phyloP scores from a whole-genome alignment of 2,888 invertebrate species.

The Mimas tiliae region DNA sequence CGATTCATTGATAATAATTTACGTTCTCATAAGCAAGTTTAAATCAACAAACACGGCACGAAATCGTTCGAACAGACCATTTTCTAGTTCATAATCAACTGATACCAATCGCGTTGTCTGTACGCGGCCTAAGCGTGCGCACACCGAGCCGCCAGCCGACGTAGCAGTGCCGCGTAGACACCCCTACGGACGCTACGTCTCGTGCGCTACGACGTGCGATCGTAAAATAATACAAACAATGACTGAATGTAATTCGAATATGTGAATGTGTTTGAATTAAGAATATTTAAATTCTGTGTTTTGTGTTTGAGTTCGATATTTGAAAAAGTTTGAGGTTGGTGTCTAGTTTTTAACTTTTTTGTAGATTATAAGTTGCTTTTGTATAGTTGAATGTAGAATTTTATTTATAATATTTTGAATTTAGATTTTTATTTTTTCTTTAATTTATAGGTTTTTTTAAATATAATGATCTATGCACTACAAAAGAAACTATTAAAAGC shows the following conservation, averaged over 20 bases:
- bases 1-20: not conserved
- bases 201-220: slow-evolving; percentile 51
- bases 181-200: slow-evolving; percentile 56
- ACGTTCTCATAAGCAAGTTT: slow-evolving; percentile 5
- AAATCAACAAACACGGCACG: slow-evolving; percentile 19
- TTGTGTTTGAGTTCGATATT: slow-evolving; percentile 43
- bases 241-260: slow-evolving; percentile 33
- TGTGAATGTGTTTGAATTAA: slow-evolving; percentile 34
- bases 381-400: not conserved
- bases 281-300: slow-evolving; percentile 38
- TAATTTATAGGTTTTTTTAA: not conserved
- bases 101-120: slow-evolving; percentile 43
- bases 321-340: slow-evolving; percentile 19
- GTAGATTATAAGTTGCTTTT: not conserved
- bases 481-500: slow-evolving; percentile 8
- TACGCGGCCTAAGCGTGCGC: slow-evolving; percentile 57
- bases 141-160: slow-evolving; percentile 42
- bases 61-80: slow-evolving; percentile 13
- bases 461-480: slow-evolving; percentile 4
- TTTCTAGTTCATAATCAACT: slow-evolving; percentile 23
- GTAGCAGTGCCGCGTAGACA: slow-evolving; percentile 64
- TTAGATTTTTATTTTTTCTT: not conserved
- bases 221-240: slow-evolving; percentile 37
- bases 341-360: not conserved
- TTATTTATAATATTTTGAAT: not conserved